Evolutionary conservation across 1,140 invertebrate genomes (phyloP).

Genomic region (Papilio polyxenes): DNA sequence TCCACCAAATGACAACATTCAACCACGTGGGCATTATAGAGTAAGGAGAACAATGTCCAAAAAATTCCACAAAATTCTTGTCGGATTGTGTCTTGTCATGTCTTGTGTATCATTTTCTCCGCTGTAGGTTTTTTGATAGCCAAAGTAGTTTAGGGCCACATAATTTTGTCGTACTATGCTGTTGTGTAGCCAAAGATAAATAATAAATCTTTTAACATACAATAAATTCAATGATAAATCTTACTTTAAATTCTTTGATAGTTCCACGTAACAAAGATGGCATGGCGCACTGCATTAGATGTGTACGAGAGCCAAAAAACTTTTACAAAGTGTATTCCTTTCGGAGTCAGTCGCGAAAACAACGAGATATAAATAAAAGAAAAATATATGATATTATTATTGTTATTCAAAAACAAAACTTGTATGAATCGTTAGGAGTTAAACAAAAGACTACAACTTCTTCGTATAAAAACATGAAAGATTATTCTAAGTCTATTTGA

Average conservation of each 20-base stretch:
- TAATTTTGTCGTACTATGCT: not conserved
- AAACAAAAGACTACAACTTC: not conserved
- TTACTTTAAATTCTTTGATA: slow-evolving; percentile 21
- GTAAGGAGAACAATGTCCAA: not conserved
- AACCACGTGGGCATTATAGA: not conserved
- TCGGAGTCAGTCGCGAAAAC: not conserved
- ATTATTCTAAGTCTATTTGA: slow-evolving; percentile 4
- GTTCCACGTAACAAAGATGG: slow-evolving; percentile 14
- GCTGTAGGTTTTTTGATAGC: too few species aligned
- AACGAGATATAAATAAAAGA: slow-evolving; percentile 7
- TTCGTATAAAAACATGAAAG: not conserved
- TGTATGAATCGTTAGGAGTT: not conserved
- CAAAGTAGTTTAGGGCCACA: too few species aligned
- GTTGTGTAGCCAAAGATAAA: not conserved
- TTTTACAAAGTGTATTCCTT: slow-evolving; percentile 10
- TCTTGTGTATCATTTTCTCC: not conserved
- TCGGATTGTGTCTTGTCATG: not conserved
- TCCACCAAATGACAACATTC: not conserved
- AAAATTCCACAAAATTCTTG: not conserved
- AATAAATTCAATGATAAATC: slow-evolving; percentile 3
- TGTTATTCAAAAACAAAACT: not conserved
- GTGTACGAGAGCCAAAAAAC: slow-evolving; percentile 28
- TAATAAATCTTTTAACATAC: not conserved
- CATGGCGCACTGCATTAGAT: slow-evolving; percentile 20
- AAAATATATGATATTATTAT: not conserved